Conservation (phyloP, 2,888 invertebrate species). For the Ophraella communa region DNA sequence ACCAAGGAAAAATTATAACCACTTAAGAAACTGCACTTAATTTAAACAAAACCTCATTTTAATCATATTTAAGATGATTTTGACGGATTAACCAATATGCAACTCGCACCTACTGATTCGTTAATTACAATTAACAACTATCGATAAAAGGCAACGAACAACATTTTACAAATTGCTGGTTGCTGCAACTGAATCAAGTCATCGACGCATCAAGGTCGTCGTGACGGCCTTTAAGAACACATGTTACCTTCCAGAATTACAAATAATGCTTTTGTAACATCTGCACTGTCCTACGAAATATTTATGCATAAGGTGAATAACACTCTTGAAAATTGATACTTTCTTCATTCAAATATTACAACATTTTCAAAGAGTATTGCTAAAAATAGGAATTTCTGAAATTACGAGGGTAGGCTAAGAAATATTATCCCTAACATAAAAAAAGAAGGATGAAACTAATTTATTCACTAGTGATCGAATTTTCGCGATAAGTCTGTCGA, state of each 20-base stretch:
- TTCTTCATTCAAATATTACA: neutral
- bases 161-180: neutral
- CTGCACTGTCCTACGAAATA: conserved; percentile 18
- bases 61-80: neutral
- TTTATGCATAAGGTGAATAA: neutral
- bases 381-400: too few species aligned
- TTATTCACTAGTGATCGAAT: too few species aligned
- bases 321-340: neutral
- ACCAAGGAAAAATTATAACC: too few species aligned
- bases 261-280: conserved; percentile 34
- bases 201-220: conserved; percentile 27
- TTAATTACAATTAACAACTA: neutral
- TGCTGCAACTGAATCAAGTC: conserved; percentile 10
- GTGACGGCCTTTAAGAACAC: conserved; percentile 22
- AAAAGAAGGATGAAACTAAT: too few species aligned
- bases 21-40: neutral
- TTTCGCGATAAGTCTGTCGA: too few species aligned
- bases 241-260: conserved; percentile 33
- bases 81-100: neutral
- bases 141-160: neutral
- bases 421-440: too few species aligned
- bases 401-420: too few species aligned
- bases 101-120: neutral
- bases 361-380: too few species aligned
- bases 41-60: neutral